Percentiles rank a stretch among this genome's conserved stretches.
Conservation (phyloP, 1,140 invertebrate genomes). For the Drosophila sproati region DNA sequence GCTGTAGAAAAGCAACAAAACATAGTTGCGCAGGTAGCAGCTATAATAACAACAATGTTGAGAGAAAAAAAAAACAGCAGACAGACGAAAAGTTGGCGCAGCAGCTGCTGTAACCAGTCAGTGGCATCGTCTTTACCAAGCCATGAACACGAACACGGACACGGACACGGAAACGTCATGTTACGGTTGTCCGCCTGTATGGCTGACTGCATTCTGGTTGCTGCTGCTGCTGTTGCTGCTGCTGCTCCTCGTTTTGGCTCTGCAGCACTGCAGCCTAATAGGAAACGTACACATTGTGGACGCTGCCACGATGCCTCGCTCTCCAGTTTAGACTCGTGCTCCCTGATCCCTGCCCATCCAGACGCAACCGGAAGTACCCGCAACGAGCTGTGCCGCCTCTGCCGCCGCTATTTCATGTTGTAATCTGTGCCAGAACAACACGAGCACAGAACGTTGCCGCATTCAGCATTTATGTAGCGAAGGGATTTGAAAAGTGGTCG, state of each 20-base stretch:
- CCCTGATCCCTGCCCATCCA: not conserved
- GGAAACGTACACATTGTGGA: constrained; percentile 54
- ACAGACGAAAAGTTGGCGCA: constrained; percentile 59
- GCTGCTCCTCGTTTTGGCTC: constrained; percentile 12
- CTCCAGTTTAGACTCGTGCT: not conserved
- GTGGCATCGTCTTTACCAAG: not conserved
- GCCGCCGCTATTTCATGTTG: constrained; percentile 56
- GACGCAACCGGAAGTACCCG: constrained; percentile 54
- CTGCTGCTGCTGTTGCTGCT: constrained; percentile 1
- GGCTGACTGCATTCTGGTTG: constrained; percentile 61
- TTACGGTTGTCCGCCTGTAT: constrained; percentile 76
- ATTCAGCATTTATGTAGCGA: constrained; percentile 40
- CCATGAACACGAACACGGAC: constrained; percentile 34
- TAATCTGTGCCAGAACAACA: constrained; percentile 71
- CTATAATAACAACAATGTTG: constrained; percentile 56
- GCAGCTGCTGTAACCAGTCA: constrained; percentile 25
- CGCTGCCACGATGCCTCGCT: not conserved
- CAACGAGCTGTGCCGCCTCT: constrained; percentile 50
- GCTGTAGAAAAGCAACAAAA: constrained; percentile 2
- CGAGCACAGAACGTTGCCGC: constrained; percentile 38
- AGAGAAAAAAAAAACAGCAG: constrained; percentile 36
- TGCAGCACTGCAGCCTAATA: constrained; percentile 46
- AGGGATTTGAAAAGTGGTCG: constrained; percentile 21
- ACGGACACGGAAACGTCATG: constrained; percentile 75
- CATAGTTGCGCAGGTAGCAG: constrained; percentile 22